A percentile compares a stretch with the other conserved stretches of the same genome.
These are phyloP conservation scores for Apamea epomidion DNA, from an alignment of 2,888 invertebrate species.

Conservation along the genomic window DNA sequence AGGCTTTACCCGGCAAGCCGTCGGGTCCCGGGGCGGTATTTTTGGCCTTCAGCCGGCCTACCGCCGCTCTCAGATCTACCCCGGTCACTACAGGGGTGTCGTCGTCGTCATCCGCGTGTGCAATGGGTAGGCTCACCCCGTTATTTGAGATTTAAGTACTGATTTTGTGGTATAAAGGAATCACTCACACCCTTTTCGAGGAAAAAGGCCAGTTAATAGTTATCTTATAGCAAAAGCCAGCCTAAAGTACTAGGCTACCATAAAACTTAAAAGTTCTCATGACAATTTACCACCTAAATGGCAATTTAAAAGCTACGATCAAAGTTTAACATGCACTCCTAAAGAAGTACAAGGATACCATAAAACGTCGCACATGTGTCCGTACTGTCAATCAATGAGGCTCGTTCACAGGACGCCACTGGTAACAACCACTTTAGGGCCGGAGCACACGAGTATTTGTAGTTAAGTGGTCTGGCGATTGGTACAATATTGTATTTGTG, in stretches of 20 bases:
- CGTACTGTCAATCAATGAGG: conserved; percentile 31
- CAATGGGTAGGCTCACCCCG: background rate
- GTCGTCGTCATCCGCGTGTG: no score
- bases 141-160: background rate
- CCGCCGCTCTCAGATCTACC: no score
- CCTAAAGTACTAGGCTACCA: conserved; percentile 19
- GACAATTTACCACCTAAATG: background rate
- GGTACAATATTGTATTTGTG: conserved; percentile 11
- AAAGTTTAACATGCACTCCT: background rate
- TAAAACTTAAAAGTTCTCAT: conserved; percentile 8
- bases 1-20: no score
- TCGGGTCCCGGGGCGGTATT: no score
- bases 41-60: no score
- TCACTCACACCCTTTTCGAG: background rate
- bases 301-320: background rate
- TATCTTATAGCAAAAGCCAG: background rate
- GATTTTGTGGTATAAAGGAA: background rate
- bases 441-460: background rate
- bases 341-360: conserved; percentile 5
- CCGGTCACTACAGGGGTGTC: no score
- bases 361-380: conserved; percentile 21
- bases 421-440: background rate
- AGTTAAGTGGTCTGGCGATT: background rate
- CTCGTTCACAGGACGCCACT: conserved; percentile 25
- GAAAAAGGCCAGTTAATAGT: background rate